Percentiles rank a stretch among this genome's conserved stretches.
Evolutionary conservation across 2,888 invertebrate species (phyloP).

Genomic region (Coelopa pilipes): DNA sequence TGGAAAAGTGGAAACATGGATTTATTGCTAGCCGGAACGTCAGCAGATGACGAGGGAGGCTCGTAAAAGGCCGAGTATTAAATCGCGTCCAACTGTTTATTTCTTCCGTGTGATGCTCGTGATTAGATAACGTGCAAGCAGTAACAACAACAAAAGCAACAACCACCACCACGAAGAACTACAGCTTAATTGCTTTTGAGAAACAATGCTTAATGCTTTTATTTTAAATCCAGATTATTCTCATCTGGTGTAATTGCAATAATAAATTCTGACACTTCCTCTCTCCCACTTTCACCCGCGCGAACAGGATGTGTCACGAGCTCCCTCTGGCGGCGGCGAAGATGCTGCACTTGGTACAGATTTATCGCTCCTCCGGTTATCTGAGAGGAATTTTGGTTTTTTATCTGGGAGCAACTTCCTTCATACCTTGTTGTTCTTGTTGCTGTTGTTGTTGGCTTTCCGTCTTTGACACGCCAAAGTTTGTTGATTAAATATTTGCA

Average conservation of each 20-base stretch:
- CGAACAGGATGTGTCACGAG: too few relatives aligned
- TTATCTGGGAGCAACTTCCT: neutral
- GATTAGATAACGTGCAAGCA: neutral
- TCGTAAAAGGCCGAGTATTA: neutral
- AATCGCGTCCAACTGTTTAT: neutral
- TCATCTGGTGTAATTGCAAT: neutral
- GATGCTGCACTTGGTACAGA: conserved; percentile 8
- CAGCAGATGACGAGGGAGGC: too few relatives aligned
- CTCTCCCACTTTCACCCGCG: neutral
- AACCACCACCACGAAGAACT: neutral
- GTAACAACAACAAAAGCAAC: neutral
- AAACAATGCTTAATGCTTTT: neutral
- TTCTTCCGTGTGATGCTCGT: conserved; percentile 4
- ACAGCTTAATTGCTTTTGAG: conserved; percentile 3
- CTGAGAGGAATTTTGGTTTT: conserved; percentile 5
- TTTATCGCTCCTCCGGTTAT: neutral
- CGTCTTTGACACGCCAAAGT: conserved; percentile 23
- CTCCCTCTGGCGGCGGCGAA: neutral
- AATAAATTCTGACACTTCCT: neutral
- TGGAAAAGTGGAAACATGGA: too few relatives aligned
- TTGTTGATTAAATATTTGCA: conserved; percentile 27
- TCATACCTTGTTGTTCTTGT: conserved; percentile 8
- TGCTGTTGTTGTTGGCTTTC: conserved; percentile 14
- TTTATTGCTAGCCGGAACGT: too few relatives aligned
- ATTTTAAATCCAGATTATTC: too few relatives aligned